Conservation (phyloP, 2,113 vertebrate genomes). For the Telmatochromis bifrenatus region DNA sequence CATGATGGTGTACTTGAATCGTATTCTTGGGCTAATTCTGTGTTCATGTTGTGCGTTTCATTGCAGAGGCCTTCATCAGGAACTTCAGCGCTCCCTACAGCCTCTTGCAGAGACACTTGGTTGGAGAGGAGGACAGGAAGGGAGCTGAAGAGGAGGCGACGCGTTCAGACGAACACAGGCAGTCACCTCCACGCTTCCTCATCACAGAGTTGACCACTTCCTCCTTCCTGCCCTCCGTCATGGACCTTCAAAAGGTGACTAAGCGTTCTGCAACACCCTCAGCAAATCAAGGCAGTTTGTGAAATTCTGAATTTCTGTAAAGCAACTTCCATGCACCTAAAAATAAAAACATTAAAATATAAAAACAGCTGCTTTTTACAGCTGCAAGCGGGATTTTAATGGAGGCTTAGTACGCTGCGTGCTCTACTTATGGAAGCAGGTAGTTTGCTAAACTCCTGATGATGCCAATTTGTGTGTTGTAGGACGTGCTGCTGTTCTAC, state of each 20-base stretch:
- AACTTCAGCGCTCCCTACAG: constrained; percentile 91
- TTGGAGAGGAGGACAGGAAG: constrained; percentile 58
- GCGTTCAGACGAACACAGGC: neutral
- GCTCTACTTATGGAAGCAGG: neutral
- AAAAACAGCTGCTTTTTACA: neutral
- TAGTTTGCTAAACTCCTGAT: neutral
- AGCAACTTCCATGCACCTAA: neutral
- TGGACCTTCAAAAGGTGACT: constrained; percentile 80
- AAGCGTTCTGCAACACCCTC: neutral
- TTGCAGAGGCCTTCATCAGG: constrained; percentile 85
- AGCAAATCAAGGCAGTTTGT: neutral
- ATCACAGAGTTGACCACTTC: constrained; percentile 84
- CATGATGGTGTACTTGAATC: neutral
- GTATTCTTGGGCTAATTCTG: neutral
- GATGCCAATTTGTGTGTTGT: neutral
- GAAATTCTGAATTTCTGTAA: neutral
- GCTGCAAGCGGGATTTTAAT: neutral
- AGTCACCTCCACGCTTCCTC: constrained; percentile 45
- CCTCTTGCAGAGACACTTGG: constrained; percentile 84
- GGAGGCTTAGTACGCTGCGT: neutral
- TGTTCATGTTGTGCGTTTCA: neutral
- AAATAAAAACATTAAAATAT: neutral
- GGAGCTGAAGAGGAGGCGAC: neutral
- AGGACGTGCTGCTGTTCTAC: constrained; percentile 92
- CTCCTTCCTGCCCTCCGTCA: constrained; percentile 75